Percentiles rank a stretch among this genome's conserved stretches.
These are phyloP conservation scores for Drosophila emarginata DNA, from an alignment of 2,888 invertebrate genomes.

Conservation along the genomic window DNA sequence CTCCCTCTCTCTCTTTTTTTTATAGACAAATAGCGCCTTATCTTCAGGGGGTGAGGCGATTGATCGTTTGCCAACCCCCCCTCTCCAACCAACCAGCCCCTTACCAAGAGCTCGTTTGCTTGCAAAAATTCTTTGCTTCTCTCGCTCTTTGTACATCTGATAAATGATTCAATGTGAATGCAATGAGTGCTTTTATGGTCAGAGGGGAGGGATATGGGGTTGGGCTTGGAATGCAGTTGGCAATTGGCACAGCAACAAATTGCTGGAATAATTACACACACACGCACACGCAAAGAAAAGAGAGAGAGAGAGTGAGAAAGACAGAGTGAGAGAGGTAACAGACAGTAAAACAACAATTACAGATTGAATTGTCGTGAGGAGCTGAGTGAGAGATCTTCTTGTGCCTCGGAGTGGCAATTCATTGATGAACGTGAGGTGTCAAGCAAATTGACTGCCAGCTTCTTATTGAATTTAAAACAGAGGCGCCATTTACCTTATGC, in stretches of 20 bases:
- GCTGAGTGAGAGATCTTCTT: constrained; percentile 43
- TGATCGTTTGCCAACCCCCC: too few species aligned
- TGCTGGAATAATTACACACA: constrained; percentile 81
- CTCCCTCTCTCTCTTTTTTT: too few species aligned
- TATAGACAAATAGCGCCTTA: too few species aligned
- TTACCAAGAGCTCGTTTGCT: not conserved
- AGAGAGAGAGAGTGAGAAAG: constrained; percentile 31
- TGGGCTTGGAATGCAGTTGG: constrained; percentile 66
- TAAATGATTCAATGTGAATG: constrained; percentile 4
- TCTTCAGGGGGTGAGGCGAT: too few species aligned
- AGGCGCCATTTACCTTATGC: constrained; percentile 31
- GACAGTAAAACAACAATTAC: constrained; percentile 25
- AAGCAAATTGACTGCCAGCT: constrained; percentile 79
- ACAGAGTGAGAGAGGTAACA: not conserved
- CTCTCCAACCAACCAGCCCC: too few species aligned
- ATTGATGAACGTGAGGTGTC: constrained; percentile 82
- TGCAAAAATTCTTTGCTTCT: not conserved
- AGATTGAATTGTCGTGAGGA: constrained; percentile 64
- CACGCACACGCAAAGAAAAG: constrained; percentile 65
- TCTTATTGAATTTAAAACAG: constrained; percentile 40
- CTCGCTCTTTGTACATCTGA: not conserved
- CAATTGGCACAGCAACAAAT: constrained; percentile 81
- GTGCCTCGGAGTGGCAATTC: constrained; percentile 51
- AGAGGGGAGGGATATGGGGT: not conserved
- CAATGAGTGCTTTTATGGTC: not conserved